phyloP scores from a whole-genome alignment of 1,140 invertebrate species.

The Mactra quadrangularis region DNA sequence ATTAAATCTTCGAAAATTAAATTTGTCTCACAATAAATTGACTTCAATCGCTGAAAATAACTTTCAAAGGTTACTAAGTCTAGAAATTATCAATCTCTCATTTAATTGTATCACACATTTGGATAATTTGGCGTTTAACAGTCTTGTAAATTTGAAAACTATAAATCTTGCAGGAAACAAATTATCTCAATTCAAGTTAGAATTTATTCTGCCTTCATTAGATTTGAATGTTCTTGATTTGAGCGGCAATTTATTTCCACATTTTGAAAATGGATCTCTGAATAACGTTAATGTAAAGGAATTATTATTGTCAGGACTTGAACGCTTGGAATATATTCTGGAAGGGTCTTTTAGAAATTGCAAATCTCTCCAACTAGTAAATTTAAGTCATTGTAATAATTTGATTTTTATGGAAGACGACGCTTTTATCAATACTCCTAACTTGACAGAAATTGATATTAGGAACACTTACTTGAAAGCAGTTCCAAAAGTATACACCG shows the following conservation, averaged over 20 bases:
- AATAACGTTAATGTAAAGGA: background rate
- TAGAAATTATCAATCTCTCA: slow-evolving; percentile 13
- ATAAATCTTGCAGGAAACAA: background rate
- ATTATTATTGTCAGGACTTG: background rate
- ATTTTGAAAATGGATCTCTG: background rate
- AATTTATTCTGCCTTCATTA: background rate
- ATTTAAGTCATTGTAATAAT: slow-evolving; percentile 4
- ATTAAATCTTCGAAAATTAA: background rate
- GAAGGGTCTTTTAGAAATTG: background rate
- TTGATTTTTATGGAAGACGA: slow-evolving; percentile 9
- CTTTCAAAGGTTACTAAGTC: background rate
- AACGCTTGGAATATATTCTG: background rate
- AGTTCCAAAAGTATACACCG: background rate
- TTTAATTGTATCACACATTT: background rate
- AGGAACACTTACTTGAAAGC: background rate
- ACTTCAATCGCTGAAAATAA: background rate
- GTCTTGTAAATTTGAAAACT: background rate
- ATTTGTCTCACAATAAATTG: slow-evolving; percentile 25
- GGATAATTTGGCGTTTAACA: background rate
- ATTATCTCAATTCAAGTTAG: background rate
- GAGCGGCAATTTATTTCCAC: background rate
- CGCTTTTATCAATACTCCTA: slow-evolving; percentile 10
- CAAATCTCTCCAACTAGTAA: background rate
- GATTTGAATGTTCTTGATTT: background rate
- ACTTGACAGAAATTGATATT: background rate